These are phyloP conservation scores for Bombus balteatus DNA, from an alignment of 1,140 invertebrate genomes.

Conservation along the genomic window DNA sequence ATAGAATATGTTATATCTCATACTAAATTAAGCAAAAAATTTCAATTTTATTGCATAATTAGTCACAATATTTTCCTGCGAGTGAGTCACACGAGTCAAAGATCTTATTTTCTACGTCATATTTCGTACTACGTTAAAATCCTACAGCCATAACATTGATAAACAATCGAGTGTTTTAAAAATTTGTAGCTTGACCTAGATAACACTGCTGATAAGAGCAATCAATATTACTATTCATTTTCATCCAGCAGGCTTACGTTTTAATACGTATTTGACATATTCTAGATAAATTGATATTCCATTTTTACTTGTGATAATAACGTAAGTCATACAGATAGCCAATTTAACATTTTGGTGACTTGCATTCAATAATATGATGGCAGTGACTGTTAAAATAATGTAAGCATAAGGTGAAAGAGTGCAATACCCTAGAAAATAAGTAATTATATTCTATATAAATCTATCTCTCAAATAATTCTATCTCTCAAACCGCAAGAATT, in stretches of 20 bases:
- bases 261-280: neutral
- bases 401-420: neutral
- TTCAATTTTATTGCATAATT: neutral
- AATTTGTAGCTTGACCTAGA: neutral
- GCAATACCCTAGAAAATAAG: neutral
- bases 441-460: no score
- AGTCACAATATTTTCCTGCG: neutral
- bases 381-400: neutral
- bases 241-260: neutral
- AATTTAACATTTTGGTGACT: no score
- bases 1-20: neutral
- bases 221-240: neutral
- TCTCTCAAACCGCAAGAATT: neutral
- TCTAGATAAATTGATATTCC: neutral
- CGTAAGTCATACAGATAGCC: neutral
- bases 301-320: neutral
- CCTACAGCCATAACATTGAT: neutral
- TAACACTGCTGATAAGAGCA: neutral
- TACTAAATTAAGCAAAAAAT: neutral
- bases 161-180: neutral
- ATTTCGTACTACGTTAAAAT: neutral
- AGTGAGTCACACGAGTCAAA: neutral
- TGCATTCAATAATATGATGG: neutral
- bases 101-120: neutral
- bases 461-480: no score